These are phyloP conservation scores for Styela plicata DNA, from an alignment of 23 tunicate species.

Conservation along the genomic window DNA sequence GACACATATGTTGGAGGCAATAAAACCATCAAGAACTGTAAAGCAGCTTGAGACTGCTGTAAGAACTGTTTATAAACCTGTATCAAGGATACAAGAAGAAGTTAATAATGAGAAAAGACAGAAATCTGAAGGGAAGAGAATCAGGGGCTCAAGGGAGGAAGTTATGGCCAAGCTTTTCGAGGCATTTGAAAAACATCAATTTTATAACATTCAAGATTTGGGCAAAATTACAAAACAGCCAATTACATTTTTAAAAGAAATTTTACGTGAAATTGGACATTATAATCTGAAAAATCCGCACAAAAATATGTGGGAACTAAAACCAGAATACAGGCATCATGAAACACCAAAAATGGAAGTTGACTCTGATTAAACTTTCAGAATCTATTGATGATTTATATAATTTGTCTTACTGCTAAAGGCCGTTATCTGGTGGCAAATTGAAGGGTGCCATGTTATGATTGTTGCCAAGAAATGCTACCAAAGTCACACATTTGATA, in stretches of 20 bases:
- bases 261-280: constrained; percentile 66
- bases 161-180: constrained; percentile 58
- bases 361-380: background rate
- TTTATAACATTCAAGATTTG: constrained; percentile 68
- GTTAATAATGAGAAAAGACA: constrained; percentile 45
- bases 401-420: too few species aligned
- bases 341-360: background rate
- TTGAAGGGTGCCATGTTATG: too few species aligned
- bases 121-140: constrained; percentile 65
- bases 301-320: constrained; percentile 89
- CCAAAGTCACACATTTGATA: too few species aligned
- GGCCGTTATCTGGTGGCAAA: too few species aligned
- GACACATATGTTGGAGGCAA: constrained; percentile 59
- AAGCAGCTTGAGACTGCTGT: constrained; percentile 57
- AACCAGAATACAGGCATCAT: constrained; percentile 83
- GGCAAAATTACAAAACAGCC: constrained; percentile 75
- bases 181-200: constrained; percentile 89
- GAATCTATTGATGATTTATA: too few species aligned
- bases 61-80: constrained; percentile 60
- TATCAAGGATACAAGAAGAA: constrained; percentile 56
- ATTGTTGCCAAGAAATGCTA: too few species aligned
- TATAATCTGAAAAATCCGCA: constrained; percentile 75
- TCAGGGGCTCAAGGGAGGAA: constrained; percentile 59
- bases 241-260: constrained; percentile 54
- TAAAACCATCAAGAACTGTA: constrained; percentile 59